These are phyloP conservation scores for Spisula solida DNA, from an alignment of 2,888 invertebrate genomes.

Conservation along the genomic window DNA sequence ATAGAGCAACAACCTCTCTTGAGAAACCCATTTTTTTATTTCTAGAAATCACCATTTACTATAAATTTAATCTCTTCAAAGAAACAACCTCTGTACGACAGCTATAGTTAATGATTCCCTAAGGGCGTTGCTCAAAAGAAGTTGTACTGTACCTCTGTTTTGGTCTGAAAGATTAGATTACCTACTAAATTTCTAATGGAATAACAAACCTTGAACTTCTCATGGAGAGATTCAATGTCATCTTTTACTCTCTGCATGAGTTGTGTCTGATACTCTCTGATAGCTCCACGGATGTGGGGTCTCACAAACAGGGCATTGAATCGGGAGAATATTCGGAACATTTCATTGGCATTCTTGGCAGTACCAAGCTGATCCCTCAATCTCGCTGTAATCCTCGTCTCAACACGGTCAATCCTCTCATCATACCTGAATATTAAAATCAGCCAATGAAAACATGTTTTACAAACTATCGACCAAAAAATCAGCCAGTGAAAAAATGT, in stretches of 20 bases:
- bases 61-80: no score
- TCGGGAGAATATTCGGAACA: constrained; percentile 98
- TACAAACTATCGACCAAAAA: no score
- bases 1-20: no score
- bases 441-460: neutral
- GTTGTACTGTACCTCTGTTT: no score
- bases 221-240: constrained; percentile 98
- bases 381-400: constrained; percentile 98
- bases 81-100: no score
- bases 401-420: constrained; percentile 98
- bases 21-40: no score
- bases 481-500: no score
- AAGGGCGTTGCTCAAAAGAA: no score
- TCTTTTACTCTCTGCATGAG: constrained; percentile 99
- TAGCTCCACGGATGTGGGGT: constrained; percentile 99
- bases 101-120: no score
- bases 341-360: constrained; percentile 99
- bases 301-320: constrained; percentile 99
- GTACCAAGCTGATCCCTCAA: constrained; percentile 98
- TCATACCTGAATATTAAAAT: constrained; percentile 91
- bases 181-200: neutral
- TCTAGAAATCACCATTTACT: no score
- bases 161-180: no score
- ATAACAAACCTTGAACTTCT: constrained; percentile 95
- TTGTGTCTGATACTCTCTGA: constrained; percentile 99